Conservation (phyloP, 2,888 invertebrate species). For the Panzeria rudis region DNA sequence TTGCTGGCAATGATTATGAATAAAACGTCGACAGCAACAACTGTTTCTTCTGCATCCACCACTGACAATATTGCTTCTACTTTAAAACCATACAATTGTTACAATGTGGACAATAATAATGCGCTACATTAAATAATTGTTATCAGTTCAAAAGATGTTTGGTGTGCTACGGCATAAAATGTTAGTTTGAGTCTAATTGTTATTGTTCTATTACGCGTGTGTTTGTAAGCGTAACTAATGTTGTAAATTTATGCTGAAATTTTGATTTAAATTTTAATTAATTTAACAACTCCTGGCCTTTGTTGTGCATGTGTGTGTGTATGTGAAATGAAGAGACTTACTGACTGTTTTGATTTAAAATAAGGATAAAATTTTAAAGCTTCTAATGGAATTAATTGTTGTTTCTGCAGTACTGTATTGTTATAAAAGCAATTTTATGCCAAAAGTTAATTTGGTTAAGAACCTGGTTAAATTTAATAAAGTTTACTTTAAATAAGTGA, state of each 20-base stretch:
- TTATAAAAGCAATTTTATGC: neutral
- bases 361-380: neutral
- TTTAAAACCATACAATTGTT: slow-evolving; percentile 26
- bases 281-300: slow-evolving; percentile 53
- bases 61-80: slow-evolving; percentile 1
- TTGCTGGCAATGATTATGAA: slow-evolving; percentile 22
- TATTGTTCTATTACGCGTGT: slow-evolving; percentile 4
- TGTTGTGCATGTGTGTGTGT: slow-evolving; percentile 8
- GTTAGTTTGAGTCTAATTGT: neutral
- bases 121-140: slow-evolving; percentile 61
- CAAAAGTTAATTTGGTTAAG: slow-evolving; percentile 19
- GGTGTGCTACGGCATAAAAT: neutral
- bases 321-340: neutral
- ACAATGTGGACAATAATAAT: slow-evolving; percentile 52
- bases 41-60: neutral
- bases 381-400: slow-evolving; percentile 18
- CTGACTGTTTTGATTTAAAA: slow-evolving; percentile 22
- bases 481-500: neutral
- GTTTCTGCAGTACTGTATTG: neutral
- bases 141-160: slow-evolving; percentile 54
- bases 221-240: slow-evolving; percentile 5
- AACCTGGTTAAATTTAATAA: neutral
- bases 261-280: slow-evolving; percentile 68
- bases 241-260: slow-evolving; percentile 38
- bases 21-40: neutral